These are phyloP conservation scores for Incurvaria masculella DNA, from an alignment of 2,888 invertebrate species.

Conservation along the genomic window DNA sequence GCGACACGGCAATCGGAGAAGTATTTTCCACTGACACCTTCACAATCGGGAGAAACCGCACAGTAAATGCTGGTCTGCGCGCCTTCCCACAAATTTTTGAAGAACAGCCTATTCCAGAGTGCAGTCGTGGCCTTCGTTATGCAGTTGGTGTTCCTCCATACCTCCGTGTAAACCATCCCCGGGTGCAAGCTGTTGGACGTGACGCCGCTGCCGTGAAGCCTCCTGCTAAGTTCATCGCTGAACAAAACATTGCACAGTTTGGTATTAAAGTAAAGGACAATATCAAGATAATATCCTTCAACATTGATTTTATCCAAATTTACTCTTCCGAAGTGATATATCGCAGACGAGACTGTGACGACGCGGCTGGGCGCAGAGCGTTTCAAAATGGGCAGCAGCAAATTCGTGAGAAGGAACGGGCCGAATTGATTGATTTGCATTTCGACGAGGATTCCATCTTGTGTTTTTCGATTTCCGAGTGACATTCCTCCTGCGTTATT, in stretches of 20 bases:
- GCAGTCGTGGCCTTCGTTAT: background rate
- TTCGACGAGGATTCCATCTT: constrained; percentile 56
- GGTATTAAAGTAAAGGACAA: background rate
- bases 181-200: background rate
- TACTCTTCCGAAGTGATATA: constrained; percentile 24
- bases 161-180: background rate
- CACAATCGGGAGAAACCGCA: background rate
- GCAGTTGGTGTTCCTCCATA: background rate
- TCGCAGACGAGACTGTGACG: constrained; percentile 34
- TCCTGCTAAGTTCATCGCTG: background rate
- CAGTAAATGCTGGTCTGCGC: too few relatives aligned
- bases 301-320: constrained; percentile 17
- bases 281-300: constrained; percentile 7
- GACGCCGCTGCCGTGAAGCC: background rate
- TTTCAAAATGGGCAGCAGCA: constrained; percentile 49
- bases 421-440: constrained; percentile 61
- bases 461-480: constrained; percentile 35
- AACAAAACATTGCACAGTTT: constrained; percentile 2
- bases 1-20: background rate
- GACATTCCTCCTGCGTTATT: constrained; percentile 59
- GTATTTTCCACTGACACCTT: background rate
- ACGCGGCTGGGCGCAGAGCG: constrained; percentile 38
- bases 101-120: background rate
- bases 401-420: constrained; percentile 62
- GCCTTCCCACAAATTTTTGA: background rate